A percentile compares a stretch with the other conserved stretches of the same genome.
These are phyloP conservation scores for Globodera ellingtonae DNA, from an alignment of 1,140 invertebrate genomes.

Conservation along the genomic window DNA sequence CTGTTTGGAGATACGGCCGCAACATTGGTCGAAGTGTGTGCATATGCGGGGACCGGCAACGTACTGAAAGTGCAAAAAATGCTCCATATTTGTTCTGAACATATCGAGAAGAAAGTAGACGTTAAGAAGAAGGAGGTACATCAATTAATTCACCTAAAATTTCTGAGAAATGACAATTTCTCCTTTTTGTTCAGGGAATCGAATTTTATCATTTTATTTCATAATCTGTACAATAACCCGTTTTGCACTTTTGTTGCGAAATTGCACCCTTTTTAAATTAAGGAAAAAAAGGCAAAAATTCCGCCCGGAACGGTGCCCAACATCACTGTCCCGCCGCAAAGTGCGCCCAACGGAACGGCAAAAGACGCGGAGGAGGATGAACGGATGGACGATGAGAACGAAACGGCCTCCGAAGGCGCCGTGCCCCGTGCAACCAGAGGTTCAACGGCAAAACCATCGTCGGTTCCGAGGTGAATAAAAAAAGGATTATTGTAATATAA, in stretches of 20 bases:
- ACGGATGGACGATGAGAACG: not conserved
- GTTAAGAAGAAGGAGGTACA: slow-evolving; percentile 50
- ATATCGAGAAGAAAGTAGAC: slow-evolving; percentile 77
- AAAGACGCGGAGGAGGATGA: not conserved
- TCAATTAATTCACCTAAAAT: not conserved
- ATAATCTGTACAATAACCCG: not conserved
- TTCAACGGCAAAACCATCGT: not conserved
- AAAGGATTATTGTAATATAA: too few relatives aligned
- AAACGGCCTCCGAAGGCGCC: not conserved
- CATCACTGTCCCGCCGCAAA: not conserved
- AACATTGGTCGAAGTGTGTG: slow-evolving; percentile 82
- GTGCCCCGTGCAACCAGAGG: not conserved
- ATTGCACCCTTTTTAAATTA: not conserved
- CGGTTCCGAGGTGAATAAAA: not conserved
- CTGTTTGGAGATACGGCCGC: slow-evolving; percentile 79
- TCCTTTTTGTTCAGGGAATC: too few relatives aligned
- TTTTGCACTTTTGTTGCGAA: not conserved
- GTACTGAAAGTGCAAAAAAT: slow-evolving; percentile 96
- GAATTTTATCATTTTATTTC: not conserved
- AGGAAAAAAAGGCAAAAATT: not conserved
- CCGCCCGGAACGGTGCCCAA: slow-evolving; percentile 2
- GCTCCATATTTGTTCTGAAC: slow-evolving; percentile 95
- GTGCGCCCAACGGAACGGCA: not conserved
- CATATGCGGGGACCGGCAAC: slow-evolving; percentile 98
- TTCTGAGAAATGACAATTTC: too few relatives aligned